A percentile compares a stretch with the other conserved stretches of the same genome.
Conservation (phyloP, 2,888 invertebrate species). For the Shargacucullia verbasci region DNA sequence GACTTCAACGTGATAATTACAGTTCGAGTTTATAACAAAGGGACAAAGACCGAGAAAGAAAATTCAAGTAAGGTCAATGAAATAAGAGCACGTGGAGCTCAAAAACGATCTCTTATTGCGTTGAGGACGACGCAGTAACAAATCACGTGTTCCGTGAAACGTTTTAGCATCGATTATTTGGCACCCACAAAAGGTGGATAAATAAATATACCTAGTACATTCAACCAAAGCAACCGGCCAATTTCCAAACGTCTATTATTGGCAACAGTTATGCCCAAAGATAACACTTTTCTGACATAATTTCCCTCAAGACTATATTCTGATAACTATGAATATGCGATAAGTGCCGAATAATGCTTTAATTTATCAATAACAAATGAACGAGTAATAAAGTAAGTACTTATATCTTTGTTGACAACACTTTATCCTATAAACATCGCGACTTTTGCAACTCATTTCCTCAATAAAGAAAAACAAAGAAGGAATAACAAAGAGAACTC, state of each 20-base stretch:
- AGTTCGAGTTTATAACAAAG: conserved; percentile 57
- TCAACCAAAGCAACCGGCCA: conserved; percentile 50
- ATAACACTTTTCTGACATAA: conserved; percentile 47
- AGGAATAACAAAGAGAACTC: conserved; percentile 40
- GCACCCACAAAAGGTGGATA: conserved; percentile 55
- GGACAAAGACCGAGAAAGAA: conserved; percentile 62
- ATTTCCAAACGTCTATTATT: conserved; percentile 49
- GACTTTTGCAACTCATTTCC: conserved; percentile 32
- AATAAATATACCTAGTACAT: conserved; percentile 55
- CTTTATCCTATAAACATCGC: conserved; percentile 11
- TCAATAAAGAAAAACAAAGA: conserved; percentile 35
- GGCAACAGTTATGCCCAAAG: conserved; percentile 47
- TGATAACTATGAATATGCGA: conserved; percentile 25
- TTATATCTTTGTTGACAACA: conserved; percentile 17
- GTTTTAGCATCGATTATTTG: conserved; percentile 59
- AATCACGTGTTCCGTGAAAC: conserved; percentile 61
- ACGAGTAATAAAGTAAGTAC: conserved; percentile 10
- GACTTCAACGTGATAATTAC: conserved; percentile 50
- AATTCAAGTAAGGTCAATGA: conserved; percentile 68
- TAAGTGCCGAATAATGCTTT: conserved; percentile 11
- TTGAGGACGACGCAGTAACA: conserved; percentile 50
- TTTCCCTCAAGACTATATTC: conserved; percentile 22
- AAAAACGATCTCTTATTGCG: conserved; percentile 36
- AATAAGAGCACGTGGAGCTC: conserved; percentile 67
- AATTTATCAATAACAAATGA: conserved; percentile 18